Percentiles rank a stretch among this genome's conserved stretches.
phyloP scores from a whole-genome alignment of 1,140 invertebrate species.

The Bombus haemorrhoidalis region DNA sequence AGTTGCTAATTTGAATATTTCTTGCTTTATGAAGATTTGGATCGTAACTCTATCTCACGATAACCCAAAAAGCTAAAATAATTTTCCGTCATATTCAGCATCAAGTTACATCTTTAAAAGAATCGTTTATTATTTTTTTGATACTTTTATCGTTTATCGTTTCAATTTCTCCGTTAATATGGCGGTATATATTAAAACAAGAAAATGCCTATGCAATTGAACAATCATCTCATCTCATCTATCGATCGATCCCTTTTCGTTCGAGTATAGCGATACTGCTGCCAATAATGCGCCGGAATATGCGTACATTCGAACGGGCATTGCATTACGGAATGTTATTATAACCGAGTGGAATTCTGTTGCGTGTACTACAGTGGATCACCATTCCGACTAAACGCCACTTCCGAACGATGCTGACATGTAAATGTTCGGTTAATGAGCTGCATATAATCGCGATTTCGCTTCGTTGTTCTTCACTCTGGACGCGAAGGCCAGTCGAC shows the following conservation, averaged over 20 bases:
- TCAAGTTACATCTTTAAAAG: too few relatives aligned
- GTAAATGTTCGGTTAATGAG: slow-evolving; percentile 57
- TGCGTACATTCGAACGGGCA: slow-evolving; percentile 50
- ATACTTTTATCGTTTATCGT: too few relatives aligned
- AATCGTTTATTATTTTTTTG: too few relatives aligned
- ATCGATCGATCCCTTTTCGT: slow-evolving; percentile 49
- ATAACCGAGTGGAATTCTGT: slow-evolving; percentile 56
- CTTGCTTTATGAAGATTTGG: too few relatives aligned
- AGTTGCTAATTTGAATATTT: too few relatives aligned
- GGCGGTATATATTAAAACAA: slow-evolving; percentile 18
- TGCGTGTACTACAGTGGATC: slow-evolving; percentile 44
- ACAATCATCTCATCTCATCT: slow-evolving; percentile 30
- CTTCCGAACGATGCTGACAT: slow-evolving; percentile 48
- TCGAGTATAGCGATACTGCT: slow-evolving; percentile 36
- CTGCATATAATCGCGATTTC: slow-evolving; percentile 45
- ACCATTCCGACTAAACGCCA: slow-evolving; percentile 29
- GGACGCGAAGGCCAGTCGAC: background rate
- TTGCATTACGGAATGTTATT: slow-evolving; percentile 64
- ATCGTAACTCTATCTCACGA: too few relatives aligned
- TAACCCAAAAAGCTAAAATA: too few relatives aligned
- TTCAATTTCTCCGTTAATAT: slow-evolving; percentile 19
- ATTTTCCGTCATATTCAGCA: too few relatives aligned
- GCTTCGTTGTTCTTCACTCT: slow-evolving; percentile 7
- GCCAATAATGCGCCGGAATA: slow-evolving; percentile 63
- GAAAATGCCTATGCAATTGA: slow-evolving; percentile 42